Conservation (phyloP, 92 coral and sea anemone genomes). For the Heteractis magnifica region DNA sequence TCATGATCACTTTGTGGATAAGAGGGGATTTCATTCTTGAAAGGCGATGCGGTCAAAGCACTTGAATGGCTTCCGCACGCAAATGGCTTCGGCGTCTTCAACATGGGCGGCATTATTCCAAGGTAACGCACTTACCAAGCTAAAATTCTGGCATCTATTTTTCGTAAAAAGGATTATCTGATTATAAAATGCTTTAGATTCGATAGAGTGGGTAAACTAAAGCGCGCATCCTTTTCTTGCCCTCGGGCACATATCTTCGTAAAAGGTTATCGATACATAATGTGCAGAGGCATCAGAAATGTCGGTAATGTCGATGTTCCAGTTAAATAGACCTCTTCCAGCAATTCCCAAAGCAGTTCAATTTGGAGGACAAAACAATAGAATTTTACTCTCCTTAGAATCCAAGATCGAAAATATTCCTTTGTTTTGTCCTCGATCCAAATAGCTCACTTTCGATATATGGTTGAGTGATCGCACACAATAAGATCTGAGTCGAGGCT, state of each 20-base stretch:
- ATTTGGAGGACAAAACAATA: too few relatives aligned
- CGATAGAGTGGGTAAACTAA: background rate
- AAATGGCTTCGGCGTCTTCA: background rate
- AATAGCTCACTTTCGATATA: too few relatives aligned
- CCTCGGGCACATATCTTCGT: background rate
- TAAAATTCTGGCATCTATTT: background rate
- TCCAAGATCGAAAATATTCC: too few relatives aligned
- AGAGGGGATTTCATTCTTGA: background rate
- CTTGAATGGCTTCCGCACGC: background rate
- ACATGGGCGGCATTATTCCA: background rate
- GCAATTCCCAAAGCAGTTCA: too few relatives aligned
- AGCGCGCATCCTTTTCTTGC: background rate
- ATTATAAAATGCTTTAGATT: background rate
- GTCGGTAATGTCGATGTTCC: too few relatives aligned
- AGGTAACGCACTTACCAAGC: background rate
- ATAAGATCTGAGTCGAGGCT: too few relatives aligned
- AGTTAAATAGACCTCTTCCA: too few relatives aligned
- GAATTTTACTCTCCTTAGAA: too few relatives aligned
- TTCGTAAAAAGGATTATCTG: background rate
- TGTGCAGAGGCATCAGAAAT: background rate
- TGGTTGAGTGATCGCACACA: too few relatives aligned
- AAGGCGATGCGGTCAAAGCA: background rate
- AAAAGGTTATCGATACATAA: background rate
- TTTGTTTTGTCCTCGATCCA: too few relatives aligned
- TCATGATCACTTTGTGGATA: background rate